Evolutionary conservation across 2,888 invertebrate species (phyloP), one percentile per base, ranked within the genome.

Genomic region (Mythimna ferrago): DNA sequence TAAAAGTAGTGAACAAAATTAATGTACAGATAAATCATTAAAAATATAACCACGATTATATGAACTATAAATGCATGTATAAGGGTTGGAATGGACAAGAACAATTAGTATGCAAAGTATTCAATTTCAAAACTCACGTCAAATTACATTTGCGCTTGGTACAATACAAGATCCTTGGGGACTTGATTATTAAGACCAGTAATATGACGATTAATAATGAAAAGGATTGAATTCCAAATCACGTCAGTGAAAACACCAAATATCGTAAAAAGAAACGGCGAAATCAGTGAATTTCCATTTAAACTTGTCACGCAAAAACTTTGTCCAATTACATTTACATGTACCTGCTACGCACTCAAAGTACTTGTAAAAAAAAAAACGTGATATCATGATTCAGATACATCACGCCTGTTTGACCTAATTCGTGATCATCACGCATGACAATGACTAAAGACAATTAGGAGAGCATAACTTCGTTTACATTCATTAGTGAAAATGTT

Each of bases 401-500:
- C 58, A 58, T 58, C 70, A 83, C 81, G 79, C 66, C 62, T 67
- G 66, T 68, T 58, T 73, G 53, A 57, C 71, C 73, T 35, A 71
- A 62, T 76, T 80, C 76, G 82, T 86, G 75, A 80, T 71, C 48
- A 67, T 68, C 60, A 73, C 66, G 60, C 72, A 67, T 57, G 70
- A 78, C 63, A 66, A 54, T 41, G 60, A 53, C 71, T 56, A 14
- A 58, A 61, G 6, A 83, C 83, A 71, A 79, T 79, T 69, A 80
- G 58, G 56, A 32, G 57, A 51, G 64, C 69, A 76, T 73, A 64
- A 72, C 75, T 75, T 62, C 9, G 81, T 76, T 67, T 32, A 26
- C 32, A 63, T 65, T 60, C 6, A n/a, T 66, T 32, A 32, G n/a
- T 48, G 4, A 14, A 51, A 19, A 54, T 38, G 6, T n/a, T 14